These are phyloP conservation scores for Paradisaea rubra DNA, from an alignment of 2,113 vertebrate species.

Conservation along the genomic window DNA sequence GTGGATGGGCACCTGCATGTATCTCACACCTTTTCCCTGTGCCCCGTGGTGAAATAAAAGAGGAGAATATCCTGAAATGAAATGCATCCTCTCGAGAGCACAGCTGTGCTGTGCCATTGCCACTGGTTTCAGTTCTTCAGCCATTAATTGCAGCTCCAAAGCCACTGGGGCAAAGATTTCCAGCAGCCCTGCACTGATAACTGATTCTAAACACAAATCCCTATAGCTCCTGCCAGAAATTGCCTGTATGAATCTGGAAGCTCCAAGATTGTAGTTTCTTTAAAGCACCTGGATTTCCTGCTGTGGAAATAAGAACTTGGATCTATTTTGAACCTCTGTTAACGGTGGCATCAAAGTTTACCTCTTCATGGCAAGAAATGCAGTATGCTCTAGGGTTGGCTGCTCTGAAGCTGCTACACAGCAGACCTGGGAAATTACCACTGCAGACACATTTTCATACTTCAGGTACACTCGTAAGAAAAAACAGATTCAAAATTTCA, in stretches of 20 bases:
- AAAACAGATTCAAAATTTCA: background rate
- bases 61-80: background rate
- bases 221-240: background rate
- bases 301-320: background rate
- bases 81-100: background rate
- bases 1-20: accelerated
- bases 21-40: background rate
- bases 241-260: background rate
- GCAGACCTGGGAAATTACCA: background rate
- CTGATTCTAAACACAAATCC: background rate
- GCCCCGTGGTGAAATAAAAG: background rate
- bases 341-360: background rate
- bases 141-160: background rate
- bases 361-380: background rate
- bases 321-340: background rate
- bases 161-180: background rate
- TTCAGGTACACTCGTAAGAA: background rate
- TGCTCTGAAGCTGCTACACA: background rate
- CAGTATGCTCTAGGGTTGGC: background rate
- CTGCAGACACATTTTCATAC: background rate
- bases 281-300: background rate
- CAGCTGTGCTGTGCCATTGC: background rate
- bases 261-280: background rate
- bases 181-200: background rate
- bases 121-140: background rate